phyloP scores from a whole-genome alignment of 2,797 vertebrate genomes.

The Adelosebastes latens region DNA sequence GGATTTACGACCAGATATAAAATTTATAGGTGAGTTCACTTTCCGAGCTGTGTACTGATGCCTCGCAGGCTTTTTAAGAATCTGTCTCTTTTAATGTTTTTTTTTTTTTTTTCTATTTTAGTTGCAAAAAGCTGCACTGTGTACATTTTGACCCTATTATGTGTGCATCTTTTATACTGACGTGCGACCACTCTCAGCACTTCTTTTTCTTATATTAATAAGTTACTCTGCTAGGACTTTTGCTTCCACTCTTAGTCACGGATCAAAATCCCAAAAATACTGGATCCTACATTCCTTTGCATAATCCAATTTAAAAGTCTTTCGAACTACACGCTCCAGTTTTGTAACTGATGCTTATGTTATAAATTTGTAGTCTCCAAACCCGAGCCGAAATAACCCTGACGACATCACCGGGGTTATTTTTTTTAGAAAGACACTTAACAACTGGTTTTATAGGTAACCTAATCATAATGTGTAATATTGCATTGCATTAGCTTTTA shows the following conservation, averaged over 20 bases:
- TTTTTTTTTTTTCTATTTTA: constrained; percentile 47
- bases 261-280: neutral
- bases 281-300: neutral
- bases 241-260: neutral
- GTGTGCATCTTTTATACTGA: constrained; percentile 39
- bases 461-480: neutral
- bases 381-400: neutral
- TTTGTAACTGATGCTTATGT: too few relatives aligned
- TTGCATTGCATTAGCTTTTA: neutral
- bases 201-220: constrained; percentile 18
- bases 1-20: constrained; percentile 99
- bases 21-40: constrained; percentile 96
- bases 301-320: neutral
- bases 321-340: neutral
- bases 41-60: constrained; percentile 47
- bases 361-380: neutral
- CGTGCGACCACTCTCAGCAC: neutral
- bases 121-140: constrained; percentile 59
- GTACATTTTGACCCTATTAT: constrained; percentile 43
- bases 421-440: neutral
- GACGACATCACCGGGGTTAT: neutral
- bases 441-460: neutral
- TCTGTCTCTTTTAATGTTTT: constrained; percentile 35
- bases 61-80: constrained; percentile 44
- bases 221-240: neutral